These are phyloP conservation scores for Diploptera punctata DNA, from an alignment of 2,888 invertebrate species.

Conservation along the genomic window DNA sequence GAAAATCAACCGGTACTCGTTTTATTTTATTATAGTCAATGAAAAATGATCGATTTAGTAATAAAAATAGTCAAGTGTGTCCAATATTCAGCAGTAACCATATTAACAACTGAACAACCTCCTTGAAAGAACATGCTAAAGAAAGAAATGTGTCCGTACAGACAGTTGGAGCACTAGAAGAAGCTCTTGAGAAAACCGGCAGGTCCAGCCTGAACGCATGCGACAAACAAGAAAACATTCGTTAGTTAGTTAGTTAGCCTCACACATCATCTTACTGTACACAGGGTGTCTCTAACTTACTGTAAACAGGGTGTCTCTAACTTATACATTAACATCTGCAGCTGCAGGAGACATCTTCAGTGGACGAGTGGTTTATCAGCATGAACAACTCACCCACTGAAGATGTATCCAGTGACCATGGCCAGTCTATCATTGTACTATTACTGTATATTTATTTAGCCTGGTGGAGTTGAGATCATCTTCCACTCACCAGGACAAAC, in stretches of 20 bases:
- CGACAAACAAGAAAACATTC: slow-evolving; percentile 45
- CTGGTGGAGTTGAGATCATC: too few relatives aligned
- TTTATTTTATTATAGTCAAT: neutral
- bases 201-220: slow-evolving; percentile 76
- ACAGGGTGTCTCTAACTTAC: too few relatives aligned
- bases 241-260: too few relatives aligned
- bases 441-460: too few relatives aligned
- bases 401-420: too few relatives aligned
- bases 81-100: slow-evolving; percentile 22
- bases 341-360: too few relatives aligned
- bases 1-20: neutral
- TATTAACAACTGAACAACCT: slow-evolving; percentile 30
- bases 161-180: slow-evolving; percentile 66
- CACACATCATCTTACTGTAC: neutral
- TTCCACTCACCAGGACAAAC: too few relatives aligned
- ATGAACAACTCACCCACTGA: too few relatives aligned
- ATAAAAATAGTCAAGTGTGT: slow-evolving; percentile 35
- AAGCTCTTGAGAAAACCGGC: slow-evolving; percentile 95
- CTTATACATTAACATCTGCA: too few relatives aligned
- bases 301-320: too few relatives aligned
- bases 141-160: slow-evolving; percentile 36
- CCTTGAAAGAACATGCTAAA: slow-evolving; percentile 46
- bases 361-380: too few relatives aligned
- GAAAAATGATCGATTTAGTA: slow-evolving; percentile 19
- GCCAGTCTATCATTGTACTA: too few relatives aligned